Evolutionary conservation across 2,797 vertebrate species (phyloP).

Genomic region (Lycodopsis pacificus): DNA sequence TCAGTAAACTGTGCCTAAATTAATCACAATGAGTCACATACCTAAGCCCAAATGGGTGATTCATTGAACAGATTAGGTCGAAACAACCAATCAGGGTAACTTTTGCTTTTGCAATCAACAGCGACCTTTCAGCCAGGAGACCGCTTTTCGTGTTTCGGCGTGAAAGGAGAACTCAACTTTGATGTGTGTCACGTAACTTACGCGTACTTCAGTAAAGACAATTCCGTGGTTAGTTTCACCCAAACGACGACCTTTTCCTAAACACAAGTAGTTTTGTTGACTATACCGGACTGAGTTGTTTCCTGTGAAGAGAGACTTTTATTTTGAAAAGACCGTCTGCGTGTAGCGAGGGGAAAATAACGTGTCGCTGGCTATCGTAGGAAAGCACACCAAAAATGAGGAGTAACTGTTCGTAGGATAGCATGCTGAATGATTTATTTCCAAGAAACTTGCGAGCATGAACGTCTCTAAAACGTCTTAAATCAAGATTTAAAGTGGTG

Average conservation of each 20-base stretch:
- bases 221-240: neutral
- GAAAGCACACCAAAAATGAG: too few species aligned
- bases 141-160: too few species aligned
- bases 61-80: neutral
- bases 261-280: neutral
- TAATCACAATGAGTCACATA: neutral
- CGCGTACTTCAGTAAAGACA: too few species aligned
- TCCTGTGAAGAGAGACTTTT: neutral
- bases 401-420: too few species aligned
- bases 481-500: neutral
- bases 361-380: too few species aligned
- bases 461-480: neutral
- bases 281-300: neutral
- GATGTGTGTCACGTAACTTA: too few species aligned
- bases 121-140: neutral
- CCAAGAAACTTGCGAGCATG: neutral
- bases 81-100: neutral
- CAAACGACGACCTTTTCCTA: neutral
- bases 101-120: neutral
- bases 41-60: neutral
- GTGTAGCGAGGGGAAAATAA: too few species aligned
- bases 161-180: too few species aligned
- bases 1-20: neutral
- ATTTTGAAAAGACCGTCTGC: neutral
- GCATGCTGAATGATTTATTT: neutral